Evolutionary conservation across 2,113 vertebrate species (phyloP), one percentile per base, ranked within the genome.

Genomic region (Oryzias curvinotus): DNA sequence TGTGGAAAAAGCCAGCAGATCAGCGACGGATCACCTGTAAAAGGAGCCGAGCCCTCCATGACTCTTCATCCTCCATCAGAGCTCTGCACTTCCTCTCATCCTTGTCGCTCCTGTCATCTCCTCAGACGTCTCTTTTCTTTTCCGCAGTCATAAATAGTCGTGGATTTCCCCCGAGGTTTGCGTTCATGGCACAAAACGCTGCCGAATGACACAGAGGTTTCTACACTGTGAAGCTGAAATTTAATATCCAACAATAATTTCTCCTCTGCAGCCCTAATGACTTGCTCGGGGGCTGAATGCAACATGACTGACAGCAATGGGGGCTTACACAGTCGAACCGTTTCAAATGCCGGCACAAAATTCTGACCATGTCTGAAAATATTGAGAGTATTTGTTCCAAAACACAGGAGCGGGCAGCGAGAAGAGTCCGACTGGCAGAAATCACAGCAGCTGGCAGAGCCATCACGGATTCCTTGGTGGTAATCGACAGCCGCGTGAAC

Each of bases 361-460:
- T 44, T 72, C 36, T 36, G 75, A 71, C 71, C 26, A 7, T 19
- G 18, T 65, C 59, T 68, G 66, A 74, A 45, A 54, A 72, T 46
- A 64, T 69, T 5, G 14, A 61, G 74, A 67, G 23, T 54, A 61
- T 72, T 76, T 44, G 44, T 54, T 77, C 68, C 60, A 52, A 83
- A 74, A 75, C 68, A 66, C 49, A 61, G 16, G 63, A 81, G 14
- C 57, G 14, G 55, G 62, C 72, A 65, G 61, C 25, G 19, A 65
- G 53, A 3, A 67, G 69, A 55, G 26, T 71, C 55, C 50, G 60
- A 73, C 65, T n/a, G 50, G 65, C 64, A 81, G 68, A 64, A 70
- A 69, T 74, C 62, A 60, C 19, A 52, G 36, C 77, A 82, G 76
- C 76, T 82, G 84, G 74, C 60, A 75, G 68, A 85, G 66, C 68